Base-by-base conservation (phyloP, 2,888 invertebrate species). In the Choreutis nemorana region DNA sequence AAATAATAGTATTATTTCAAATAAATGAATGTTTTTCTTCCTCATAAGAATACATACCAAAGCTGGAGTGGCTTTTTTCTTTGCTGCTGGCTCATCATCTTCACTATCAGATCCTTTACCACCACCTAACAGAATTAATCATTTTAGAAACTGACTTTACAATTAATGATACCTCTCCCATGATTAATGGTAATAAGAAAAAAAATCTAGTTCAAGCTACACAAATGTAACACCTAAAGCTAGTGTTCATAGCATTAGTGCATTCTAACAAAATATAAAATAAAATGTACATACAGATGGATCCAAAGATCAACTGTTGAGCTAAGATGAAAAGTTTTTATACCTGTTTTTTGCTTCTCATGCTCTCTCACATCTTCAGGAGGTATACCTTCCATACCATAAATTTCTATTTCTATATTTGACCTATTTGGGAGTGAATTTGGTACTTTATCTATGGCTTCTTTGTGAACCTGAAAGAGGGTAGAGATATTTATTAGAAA, bases 331-430 rank as follows among this genome's bases (percentile, higher is more conserved):
- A 50, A n/a, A 42, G 39, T 57, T 57, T 67, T 65, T 71, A 73
- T 77, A 80, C 80, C 80, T 72, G 84, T 81, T 61, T 93, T 91
- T 61, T 92, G 91, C 50, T 89, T 86, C 73, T 97, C 97, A 73
- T 97, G 97, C 60, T 95, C 94, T 62, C 90, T 90, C 39, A 96
- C 67, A 81, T 98, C 97, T 50, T 91, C 93, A 31, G 92, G 87
- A 15, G 99, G 99, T 55, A 99, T 98, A 48, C 99, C 99, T 84
- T 99, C 98, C 98, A 99, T 99, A 45, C 99, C 99, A 83, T 99
- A 99, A 58, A 99, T 98, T 84, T 99, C 99, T 68, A 99, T 94
- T 81, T 98, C 97, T 63, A 97, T 96, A 81, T 97, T 97, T 58
- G 95, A 95, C 64, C 98, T 87, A 78, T 95, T 95, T 51, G 97